phyloP scores from a whole-genome alignment of 30 jellyfish, hydroid and myxozoan genomes.

The Hydra vulgaris region DNA sequence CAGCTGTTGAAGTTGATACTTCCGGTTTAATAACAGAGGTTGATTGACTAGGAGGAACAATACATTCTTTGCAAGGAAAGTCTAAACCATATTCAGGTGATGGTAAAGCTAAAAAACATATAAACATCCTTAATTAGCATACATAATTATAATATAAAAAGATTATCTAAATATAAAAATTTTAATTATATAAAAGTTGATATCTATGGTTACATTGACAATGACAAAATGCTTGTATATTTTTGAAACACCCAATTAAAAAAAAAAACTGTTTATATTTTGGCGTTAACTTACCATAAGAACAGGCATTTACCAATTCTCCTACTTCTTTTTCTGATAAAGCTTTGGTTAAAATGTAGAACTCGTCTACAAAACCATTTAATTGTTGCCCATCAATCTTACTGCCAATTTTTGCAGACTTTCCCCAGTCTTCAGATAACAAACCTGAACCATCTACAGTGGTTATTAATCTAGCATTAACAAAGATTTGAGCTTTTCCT shows the following conservation, averaged over 20 bases:
- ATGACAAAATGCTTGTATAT: background rate
- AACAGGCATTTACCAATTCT: constrained; percentile 80
- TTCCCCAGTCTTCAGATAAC: constrained; percentile 87
- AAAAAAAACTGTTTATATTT: too few species aligned
- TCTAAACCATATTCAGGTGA: constrained; percentile 90
- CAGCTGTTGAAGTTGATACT: constrained; percentile 1
- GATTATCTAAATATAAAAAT: too few species aligned
- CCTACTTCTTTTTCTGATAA: constrained; percentile 54
- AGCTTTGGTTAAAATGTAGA: constrained; percentile 62
- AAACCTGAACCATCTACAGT: constrained; percentile 63
- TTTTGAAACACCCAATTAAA: too few species aligned
- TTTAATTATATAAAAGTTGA: too few species aligned
- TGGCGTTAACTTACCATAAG: constrained; percentile 87
- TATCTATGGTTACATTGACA: too few species aligned
- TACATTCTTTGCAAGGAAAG: constrained; percentile 70
- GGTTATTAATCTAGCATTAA: constrained; percentile 51
- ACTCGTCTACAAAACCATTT: constrained; percentile 80
- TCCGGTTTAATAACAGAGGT: constrained; percentile 10
- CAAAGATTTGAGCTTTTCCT: constrained; percentile 80
- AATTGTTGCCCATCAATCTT: constrained; percentile 58
- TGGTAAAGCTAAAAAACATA: constrained; percentile 75
- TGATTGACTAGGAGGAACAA: constrained; percentile 27
- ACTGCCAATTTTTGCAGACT: constrained; percentile 78
- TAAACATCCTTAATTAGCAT: too few species aligned
- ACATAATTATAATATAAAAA: background rate